Conservation (phyloP, 2,797 vertebrate species). For the Rhinella marina region DNA sequence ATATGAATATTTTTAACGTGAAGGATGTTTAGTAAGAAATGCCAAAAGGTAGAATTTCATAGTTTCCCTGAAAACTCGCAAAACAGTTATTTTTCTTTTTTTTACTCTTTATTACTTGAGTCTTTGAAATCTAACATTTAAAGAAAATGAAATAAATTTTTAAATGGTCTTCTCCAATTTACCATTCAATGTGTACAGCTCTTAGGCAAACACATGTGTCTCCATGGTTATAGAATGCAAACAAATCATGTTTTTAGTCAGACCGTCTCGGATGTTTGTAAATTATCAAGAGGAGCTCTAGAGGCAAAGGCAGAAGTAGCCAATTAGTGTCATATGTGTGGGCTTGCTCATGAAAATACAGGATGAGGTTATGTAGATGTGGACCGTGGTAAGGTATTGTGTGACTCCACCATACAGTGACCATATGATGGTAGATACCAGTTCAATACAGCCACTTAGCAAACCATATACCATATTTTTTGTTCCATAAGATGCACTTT, state of each 20-base stretch:
- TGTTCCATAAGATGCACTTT: no score
- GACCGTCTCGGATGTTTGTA: not conserved
- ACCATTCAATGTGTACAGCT: not conserved
- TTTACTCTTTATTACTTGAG: not conserved
- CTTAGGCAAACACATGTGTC: no score
- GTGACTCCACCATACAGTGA: no score
- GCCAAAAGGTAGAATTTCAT: constrained; percentile 34
- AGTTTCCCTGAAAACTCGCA: constrained; percentile 18
- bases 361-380: no score
- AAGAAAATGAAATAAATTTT: not conserved
- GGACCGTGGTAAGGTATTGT: no score
- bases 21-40: constrained; percentile 23
- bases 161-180: not conserved
- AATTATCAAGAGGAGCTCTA: not conserved
- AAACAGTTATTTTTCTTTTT: not conserved
- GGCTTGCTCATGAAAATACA: no score
- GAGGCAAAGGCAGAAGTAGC: no score
- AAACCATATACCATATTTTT: no score
- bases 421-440: no score
- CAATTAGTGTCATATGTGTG: no score
- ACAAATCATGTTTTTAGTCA: not conserved
- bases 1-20: constrained; percentile 30
- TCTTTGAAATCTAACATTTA: not conserved
- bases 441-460: no score
- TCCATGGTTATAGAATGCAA: not conserved